Base-by-base conservation (phyloP, 2,797 vertebrate species). In the Nannoperca obscura region DNA sequence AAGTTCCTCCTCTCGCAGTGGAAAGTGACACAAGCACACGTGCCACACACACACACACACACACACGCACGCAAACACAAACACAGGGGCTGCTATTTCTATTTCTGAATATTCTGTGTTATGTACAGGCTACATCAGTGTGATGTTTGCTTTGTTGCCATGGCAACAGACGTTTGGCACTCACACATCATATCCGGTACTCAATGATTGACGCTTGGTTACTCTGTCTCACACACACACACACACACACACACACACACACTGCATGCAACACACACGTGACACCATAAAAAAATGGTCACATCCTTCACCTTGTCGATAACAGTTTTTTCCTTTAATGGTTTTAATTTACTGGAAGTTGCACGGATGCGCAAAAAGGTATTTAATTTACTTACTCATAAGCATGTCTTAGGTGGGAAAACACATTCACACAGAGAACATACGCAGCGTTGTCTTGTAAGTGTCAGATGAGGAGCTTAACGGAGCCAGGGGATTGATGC, bases 101-200 rank as follows among this genome's bases (percentile, higher is more conserved):
- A 82, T 87, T 85, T 89, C 82, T 84, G 80, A 92, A 81, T 90
- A 84, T 85, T 91, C 83, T 72, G 67, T 80, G 80, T 86, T 90
- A 80, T 89, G 81, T 73, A 85, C 77, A 71, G 83, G 77, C 80
- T 81, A 76, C 87, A 84, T 81, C 38, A 68, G 62, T 84, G 78
- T 71, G 88, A 89, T 94, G 94, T 94, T 94, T 95, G 92, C 92
- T 91, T 85, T 92, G 93, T 94, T 93, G 86, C 93, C 94, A 94
- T 94, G 88, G 93, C 92, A 95, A 94, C 93, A 92, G 89, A 88
- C 91, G 36, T 88, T 93, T 90, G 82, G 88, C 22, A 54, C 88
- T 91, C 83, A 89, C 86, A 88, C 91, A 91, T 94, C 91, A 94
- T 87, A 91, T 94, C 94, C 90, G 90, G 92, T 89, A 60, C 74